Conservation (phyloP, 1,140 invertebrate species). For the Temnothorax longispinosus region DNA sequence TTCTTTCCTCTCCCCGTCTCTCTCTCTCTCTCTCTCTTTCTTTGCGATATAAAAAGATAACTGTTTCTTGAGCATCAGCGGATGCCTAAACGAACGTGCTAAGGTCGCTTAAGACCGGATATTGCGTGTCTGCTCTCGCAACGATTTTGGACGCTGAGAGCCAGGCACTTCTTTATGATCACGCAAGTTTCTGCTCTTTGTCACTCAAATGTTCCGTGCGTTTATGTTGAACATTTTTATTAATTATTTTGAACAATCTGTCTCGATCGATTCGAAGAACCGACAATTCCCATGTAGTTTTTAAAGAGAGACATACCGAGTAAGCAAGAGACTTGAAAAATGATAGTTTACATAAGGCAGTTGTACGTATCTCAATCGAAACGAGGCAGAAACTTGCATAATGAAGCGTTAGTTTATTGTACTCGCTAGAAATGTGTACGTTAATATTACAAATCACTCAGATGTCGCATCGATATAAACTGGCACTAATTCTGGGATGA, state of each 20-base stretch:
- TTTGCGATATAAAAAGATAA: constrained; percentile 32
- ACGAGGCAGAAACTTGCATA: not conserved
- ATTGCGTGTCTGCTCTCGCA: constrained; percentile 14
- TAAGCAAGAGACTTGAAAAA: not conserved
- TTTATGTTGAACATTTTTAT: not conserved
- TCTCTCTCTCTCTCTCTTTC: not conserved
- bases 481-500: not conserved
- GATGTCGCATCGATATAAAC: not conserved
- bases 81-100: not conserved
- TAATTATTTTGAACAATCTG: not conserved
- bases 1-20: not conserved
- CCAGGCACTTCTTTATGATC: constrained; percentile 24
- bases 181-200: not conserved
- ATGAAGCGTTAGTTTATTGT: not conserved
- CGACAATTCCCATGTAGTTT: not conserved
- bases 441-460: not conserved
- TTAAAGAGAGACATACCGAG: not conserved
- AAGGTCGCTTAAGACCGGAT: constrained; percentile 20
- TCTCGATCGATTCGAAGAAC: not conserved
- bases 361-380: not conserved
- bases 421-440: not conserved
- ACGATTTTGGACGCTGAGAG: constrained; percentile 18
- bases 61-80: constrained; percentile 12
- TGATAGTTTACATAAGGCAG: not conserved
- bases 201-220: not conserved